A percentile compares a stretch with the other conserved stretches of the same genome.
Evolutionary conservation across 1,140 invertebrate species (phyloP).

Genomic region (Tetramorium alpestre): DNA sequence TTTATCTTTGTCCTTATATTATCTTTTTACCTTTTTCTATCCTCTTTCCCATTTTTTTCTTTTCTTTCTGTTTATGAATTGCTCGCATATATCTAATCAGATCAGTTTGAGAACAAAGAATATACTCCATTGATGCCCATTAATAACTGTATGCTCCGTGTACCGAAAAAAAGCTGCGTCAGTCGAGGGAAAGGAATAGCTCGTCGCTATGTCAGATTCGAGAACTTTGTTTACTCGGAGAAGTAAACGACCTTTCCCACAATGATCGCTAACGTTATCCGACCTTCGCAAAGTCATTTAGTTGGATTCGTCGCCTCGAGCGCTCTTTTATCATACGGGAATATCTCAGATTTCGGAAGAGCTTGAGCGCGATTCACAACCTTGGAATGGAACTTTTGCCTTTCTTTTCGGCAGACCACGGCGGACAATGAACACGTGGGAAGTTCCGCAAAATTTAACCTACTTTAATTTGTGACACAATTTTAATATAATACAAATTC

Average conservation of each 20-base stretch:
- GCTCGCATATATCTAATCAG: neutral
- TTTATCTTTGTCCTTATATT: too few relatives aligned
- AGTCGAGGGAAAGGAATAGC: neutral
- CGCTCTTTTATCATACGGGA: constrained; percentile 13
- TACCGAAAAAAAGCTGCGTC: neutral
- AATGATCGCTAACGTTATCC: constrained; percentile 28
- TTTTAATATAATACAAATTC: neutral
- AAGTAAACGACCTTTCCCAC: constrained; percentile 49
- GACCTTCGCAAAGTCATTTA: constrained; percentile 49
- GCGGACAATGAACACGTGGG: neutral
- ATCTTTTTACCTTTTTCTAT: too few relatives aligned
- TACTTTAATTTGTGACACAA: neutral
- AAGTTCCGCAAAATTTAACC: neutral
- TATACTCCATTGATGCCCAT: neutral
- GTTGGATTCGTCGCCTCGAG: neutral
- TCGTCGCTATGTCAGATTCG: constrained; percentile 14
- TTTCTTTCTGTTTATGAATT: neutral
- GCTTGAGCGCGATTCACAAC: neutral
- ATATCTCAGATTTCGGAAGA: constrained; percentile 41
- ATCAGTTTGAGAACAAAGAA: neutral
- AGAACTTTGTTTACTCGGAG: constrained; percentile 40
- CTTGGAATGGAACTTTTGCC: neutral
- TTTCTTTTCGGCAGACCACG: neutral
- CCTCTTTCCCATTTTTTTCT: too few relatives aligned
- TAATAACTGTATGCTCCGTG: neutral